These are phyloP conservation scores for Sinocyclocheilus anshuiensis DNA, from an alignment of 2,113 vertebrate genomes.

Conservation along the genomic window DNA sequence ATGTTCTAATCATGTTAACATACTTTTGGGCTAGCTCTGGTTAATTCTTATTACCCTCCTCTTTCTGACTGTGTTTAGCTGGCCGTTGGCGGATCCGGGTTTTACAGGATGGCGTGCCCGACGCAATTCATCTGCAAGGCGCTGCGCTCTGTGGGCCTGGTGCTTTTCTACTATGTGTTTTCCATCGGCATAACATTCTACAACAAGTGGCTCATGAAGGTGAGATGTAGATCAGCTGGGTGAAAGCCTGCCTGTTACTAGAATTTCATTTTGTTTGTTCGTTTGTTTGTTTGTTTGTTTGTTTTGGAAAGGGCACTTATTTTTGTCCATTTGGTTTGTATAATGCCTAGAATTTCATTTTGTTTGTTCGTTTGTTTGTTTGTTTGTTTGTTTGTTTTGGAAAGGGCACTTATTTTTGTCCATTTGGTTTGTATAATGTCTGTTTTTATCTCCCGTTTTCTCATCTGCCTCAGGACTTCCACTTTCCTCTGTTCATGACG, in stretches of 20 bases:
- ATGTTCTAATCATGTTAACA: neutral
- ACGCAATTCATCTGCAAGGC: conserved; percentile 76
- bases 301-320: neutral
- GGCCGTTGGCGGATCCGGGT: neutral
- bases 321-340: neutral
- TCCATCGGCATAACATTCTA: conserved; percentile 95
- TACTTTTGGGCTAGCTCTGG: neutral
- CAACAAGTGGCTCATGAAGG: conserved; percentile 94
- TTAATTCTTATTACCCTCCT: neutral
- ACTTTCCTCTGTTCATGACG: conserved; percentile 90
- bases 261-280: too few relatives aligned
- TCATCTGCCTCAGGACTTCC: conserved; percentile 78
- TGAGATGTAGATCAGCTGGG: conserved; percentile 48
- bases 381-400: neutral
- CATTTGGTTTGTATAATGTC: neutral
- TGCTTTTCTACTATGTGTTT: conserved; percentile 86
- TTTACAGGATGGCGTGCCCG: conserved; percentile 66
- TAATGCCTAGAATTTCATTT: neutral
- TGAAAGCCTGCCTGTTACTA: neutral
- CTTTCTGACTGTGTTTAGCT: neutral
- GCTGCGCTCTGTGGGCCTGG: conserved; percentile 76
- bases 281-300: neutral
- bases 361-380: neutral
- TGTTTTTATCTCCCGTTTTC: neutral
- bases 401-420: neutral